Base-by-base conservation (phyloP, 2,888 invertebrate species). In the Oscheius sp. region DNA sequence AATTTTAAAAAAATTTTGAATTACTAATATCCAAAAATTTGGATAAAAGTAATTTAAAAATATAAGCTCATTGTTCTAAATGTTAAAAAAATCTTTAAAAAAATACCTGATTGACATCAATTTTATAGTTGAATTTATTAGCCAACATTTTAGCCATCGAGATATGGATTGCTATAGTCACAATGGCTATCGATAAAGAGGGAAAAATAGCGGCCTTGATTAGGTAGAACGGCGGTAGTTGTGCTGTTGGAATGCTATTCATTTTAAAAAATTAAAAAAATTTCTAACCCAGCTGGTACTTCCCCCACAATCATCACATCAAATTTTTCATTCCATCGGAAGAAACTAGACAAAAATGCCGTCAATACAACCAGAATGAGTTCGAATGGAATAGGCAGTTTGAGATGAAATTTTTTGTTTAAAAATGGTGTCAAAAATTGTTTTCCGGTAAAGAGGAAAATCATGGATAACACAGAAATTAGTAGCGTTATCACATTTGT, bases 401-500 rank as follows among this genome's bases (percentile, higher is more conserved):
- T 71, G 9, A 74, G 68, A 24, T 62, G 59, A 54, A 87, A 85
- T 68, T 85, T 86, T 17, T 83, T 85, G 72, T 87, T 33, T 9
- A 65, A 33, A 9, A 54, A 82, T 0, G 88, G 87, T 71, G 88
- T 88, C 73, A 89, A 80, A 67, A 83, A 85, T 68, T 88, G 86
- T 77, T 88, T 88, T 20, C 87, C 86, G 20, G 84, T 24, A 22
- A 83, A 71, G 20, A 87, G 72, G 41, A 86, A 77, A 1, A 79
- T 62, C 20, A 87, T 78, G 14, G 84, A 78, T 4, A 75, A 67
- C 1, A 80, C n/a, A 2, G 86, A 92, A 51, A 92, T 90, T 22
- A 90, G 87, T 38, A 92, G 86, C 0, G 93, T 91, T 1, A 74
- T 64, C 14, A 50, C 17, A 70, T 82, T 82, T 1, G 73, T 56